Evolutionary conservation across 2,888 invertebrate genomes (phyloP).

Genomic region (Ptychoptera contaminata): DNA sequence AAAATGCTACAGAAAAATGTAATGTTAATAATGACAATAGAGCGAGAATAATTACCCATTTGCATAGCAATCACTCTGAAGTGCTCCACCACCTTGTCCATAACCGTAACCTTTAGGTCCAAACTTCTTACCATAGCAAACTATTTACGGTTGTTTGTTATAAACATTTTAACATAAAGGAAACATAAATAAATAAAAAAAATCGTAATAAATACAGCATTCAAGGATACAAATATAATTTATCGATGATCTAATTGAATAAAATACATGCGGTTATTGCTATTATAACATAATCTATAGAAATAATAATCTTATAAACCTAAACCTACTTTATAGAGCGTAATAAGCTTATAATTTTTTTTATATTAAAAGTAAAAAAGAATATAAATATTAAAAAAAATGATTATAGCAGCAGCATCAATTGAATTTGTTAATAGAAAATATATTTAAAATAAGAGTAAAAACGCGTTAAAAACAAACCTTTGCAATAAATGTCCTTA

Average conservation of each 20-base stretch:
- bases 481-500: slow-evolving; percentile 93
- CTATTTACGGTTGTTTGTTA: slow-evolving; percentile 30
- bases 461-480: slow-evolving; percentile 36
- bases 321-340: neutral
- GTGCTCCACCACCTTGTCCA: slow-evolving; percentile 89
- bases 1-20: slow-evolving; percentile 1
- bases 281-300: too few relatives aligned
- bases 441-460: neutral
- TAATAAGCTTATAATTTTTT: neutral
- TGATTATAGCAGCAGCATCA: neutral
- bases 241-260: neutral
- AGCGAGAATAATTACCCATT: slow-evolving; percentile 49
- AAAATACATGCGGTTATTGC: too few relatives aligned
- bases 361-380: neutral
- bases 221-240: neutral
- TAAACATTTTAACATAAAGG: slow-evolving; percentile 3
- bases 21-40: neutral
- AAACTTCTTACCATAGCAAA: slow-evolving; percentile 93
- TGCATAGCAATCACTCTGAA: slow-evolving; percentile 76
- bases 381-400: neutral
- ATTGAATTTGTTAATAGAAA: neutral
- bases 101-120: slow-evolving; percentile 96
- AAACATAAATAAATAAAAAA: neutral
- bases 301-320: too few relatives aligned
- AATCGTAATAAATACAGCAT: neutral